These are phyloP conservation scores for Hydriomena furcata DNA, from an alignment of 2,888 invertebrate genomes.

Conservation along the genomic window DNA sequence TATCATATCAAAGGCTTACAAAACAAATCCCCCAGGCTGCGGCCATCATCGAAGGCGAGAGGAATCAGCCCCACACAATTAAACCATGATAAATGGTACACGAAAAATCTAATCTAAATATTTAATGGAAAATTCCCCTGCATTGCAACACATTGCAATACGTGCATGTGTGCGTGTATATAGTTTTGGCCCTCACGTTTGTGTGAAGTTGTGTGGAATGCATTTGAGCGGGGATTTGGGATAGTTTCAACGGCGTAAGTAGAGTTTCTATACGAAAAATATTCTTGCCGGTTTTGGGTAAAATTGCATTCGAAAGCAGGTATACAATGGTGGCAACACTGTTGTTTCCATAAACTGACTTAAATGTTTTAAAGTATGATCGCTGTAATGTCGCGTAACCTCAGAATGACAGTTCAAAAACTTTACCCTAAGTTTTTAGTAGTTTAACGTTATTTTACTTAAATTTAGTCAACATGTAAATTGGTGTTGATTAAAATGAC, in stretches of 20 bases:
- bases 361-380: too few species aligned
- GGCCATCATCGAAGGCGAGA: constrained; percentile 59
- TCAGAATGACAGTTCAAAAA: too few species aligned
- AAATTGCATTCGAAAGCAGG: too few species aligned
- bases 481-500: too few species aligned
- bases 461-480: too few species aligned
- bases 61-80: constrained; percentile 70
- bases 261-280: background rate
- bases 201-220: constrained; percentile 15
- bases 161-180: constrained; percentile 26
- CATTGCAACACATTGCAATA: constrained; percentile 50
- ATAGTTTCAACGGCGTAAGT: constrained; percentile 5
- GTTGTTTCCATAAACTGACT: too few species aligned
- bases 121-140: constrained; percentile 81
- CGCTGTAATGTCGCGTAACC: too few species aligned
- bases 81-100: constrained; percentile 80
- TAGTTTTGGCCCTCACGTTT: constrained; percentile 16
- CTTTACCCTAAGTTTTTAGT: too few species aligned
- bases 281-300: background rate
- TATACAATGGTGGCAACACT: too few species aligned
- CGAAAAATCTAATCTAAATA: constrained; percentile 83
- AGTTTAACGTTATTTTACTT: too few species aligned
- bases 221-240: constrained; percentile 14
- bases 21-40: constrained; percentile 57
- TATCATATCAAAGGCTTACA: constrained; percentile 77